Evolutionary conservation across 1,140 invertebrate genomes (phyloP).

Genomic region (Anthonomus grandis): DNA sequence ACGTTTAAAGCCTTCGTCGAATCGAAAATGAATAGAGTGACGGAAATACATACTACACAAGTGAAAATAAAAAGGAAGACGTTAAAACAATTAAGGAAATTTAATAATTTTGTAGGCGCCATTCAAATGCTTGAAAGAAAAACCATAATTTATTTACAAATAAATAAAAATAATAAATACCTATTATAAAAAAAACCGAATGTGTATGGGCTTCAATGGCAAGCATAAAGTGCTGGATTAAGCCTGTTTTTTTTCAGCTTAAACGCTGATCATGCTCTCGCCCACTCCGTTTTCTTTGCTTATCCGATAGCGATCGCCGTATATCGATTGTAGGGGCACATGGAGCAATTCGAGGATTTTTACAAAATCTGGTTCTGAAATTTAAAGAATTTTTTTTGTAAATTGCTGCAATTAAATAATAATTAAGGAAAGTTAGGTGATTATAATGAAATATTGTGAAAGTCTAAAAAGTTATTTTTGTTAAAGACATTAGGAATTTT

Average conservation of each 20-base stretch:
- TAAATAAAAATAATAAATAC: slow-evolving; percentile 5
- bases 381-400: slow-evolving; percentile 7
- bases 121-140: background rate
- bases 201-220: slow-evolving; percentile 3
- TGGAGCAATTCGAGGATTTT: slow-evolving; percentile 83
- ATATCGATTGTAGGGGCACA: slow-evolving; percentile 75
- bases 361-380: slow-evolving; percentile 76
- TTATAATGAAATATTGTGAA: too few species aligned
- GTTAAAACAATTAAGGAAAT: background rate
- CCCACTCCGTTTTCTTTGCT: slow-evolving; percentile 26
- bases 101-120: background rate
- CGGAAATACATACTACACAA: too few species aligned
- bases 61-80: too few species aligned
- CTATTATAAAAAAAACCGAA: background rate
- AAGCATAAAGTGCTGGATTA: too few species aligned
- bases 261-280: too few species aligned
- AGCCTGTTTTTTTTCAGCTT: too few species aligned
- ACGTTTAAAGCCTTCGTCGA: too few species aligned
- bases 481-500: too few species aligned
- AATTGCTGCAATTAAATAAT: too few species aligned
- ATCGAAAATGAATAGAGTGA: too few species aligned
- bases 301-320: slow-evolving; percentile 38
- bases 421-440: too few species aligned
- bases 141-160: background rate
- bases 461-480: too few species aligned